Evolutionary conservation across 2,888 invertebrate genomes (phyloP), one percentile per base, ranked within the genome.

Genomic region (Melinopterus prodromus): DNA sequence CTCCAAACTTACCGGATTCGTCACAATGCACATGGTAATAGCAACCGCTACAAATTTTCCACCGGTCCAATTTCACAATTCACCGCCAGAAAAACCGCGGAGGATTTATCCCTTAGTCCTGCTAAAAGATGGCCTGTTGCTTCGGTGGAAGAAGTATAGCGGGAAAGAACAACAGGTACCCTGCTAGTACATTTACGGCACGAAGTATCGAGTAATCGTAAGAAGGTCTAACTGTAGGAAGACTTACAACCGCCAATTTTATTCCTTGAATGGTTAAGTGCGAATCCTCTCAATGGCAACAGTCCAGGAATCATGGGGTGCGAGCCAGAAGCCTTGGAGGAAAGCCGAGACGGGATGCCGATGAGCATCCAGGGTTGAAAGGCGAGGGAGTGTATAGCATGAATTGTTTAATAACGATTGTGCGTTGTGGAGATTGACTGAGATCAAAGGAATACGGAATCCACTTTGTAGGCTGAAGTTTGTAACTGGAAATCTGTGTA

Each of bases 201-300:
- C 53, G 53, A 53, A 3, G 53, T 53, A 53, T 53, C 53, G 53
- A 53, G 53, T 7, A 53, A 53, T 4, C 53, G 53, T 53, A 53
- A 53, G 53, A 53, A 53, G 5, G 2, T 53, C 53, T 53, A 53
- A 53, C 53, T 12, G 53, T 53, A 53, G 9, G 53, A 53, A 53
- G 53, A 2, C 53, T 53, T 53, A 74, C 74, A 37, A n/a, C 74
- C 35, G 36, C 36, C 74, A 35, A n/a, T 36, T 74, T 74, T 74
- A 74, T 74, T 74, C 36, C 74, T 36, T 74, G 74, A 74, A 74
- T 74, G 74, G 74, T 74, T 74, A 74, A 74, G 74, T 37, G 74
- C 74, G 74, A 35, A 74, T 37, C 36, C 74, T 35, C n/a, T 35
- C n/a, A 37, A 37, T 74, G 74, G 74, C 74, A 74, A 37, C 37